phyloP scores from a whole-genome alignment of 2,888 invertebrate genomes.

The Mesorhabditis sp. region DNA sequence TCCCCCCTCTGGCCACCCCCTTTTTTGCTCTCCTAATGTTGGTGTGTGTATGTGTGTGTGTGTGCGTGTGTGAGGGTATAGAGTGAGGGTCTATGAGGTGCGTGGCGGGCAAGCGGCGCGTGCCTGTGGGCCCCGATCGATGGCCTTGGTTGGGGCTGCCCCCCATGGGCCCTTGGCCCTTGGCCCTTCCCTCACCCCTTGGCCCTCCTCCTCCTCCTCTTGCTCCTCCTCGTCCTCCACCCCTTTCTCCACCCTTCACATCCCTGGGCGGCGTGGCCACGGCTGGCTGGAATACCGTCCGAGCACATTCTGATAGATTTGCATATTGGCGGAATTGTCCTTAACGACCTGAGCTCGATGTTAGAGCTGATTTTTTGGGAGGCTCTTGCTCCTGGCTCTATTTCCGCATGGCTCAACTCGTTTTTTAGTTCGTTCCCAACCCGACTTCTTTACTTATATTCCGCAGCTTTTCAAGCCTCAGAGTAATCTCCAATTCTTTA shows the following conservation, averaged over 20 bases:
- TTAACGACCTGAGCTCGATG: neutral
- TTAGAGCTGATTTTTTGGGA: neutral
- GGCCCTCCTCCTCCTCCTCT: constrained; percentile 11
- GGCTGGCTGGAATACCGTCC: too few relatives aligned
- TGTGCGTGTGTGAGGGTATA: too few relatives aligned
- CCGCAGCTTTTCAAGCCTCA: too few relatives aligned
- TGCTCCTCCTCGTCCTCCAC: constrained; percentile 2
- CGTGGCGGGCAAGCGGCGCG: neutral
- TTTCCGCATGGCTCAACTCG: too few relatives aligned
- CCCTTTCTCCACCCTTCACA: neutral
- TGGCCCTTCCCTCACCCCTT: constrained; percentile 11
- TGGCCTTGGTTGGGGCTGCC: neutral
- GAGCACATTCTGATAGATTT: neutral
- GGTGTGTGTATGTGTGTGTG: too few relatives aligned
- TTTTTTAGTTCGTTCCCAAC: too few relatives aligned
- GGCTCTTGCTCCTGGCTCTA: neutral
- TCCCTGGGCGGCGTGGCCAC: neutral
- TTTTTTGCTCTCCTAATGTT: too few relatives aligned
- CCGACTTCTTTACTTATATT: too few relatives aligned
- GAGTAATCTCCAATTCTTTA: too few relatives aligned
- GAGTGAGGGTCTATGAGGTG: neutral
- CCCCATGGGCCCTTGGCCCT: neutral
- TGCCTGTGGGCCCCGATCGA: neutral
- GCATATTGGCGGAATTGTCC: neutral
- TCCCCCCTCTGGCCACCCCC: too few relatives aligned